phyloP scores from a whole-genome alignment of 1,140 invertebrate genomes.

The Drosophila cardini region DNA sequence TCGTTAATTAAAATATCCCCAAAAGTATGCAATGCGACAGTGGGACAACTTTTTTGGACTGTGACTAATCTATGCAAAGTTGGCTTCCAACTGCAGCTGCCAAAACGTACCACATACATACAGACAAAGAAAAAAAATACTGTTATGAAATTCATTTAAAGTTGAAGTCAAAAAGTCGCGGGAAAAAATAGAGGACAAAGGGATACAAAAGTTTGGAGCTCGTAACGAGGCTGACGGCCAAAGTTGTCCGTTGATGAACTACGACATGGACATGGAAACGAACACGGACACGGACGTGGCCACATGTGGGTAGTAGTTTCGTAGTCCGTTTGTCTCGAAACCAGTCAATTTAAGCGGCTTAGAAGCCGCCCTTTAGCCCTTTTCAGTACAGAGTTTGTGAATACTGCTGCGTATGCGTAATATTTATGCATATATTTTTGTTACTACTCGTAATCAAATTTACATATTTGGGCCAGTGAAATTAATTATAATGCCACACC shows the following conservation, averaged over 20 bases:
- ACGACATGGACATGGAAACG: constrained; percentile 24
- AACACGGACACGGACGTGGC: constrained; percentile 36
- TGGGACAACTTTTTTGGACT: constrained; percentile 32
- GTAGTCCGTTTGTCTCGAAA: constrained; percentile 30
- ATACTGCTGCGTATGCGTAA: constrained; percentile 67
- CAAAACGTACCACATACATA: constrained; percentile 1
- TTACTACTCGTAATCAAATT: constrained; percentile 71
- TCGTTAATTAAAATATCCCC: constrained; percentile 61
- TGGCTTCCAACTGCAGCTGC: constrained; percentile 29
- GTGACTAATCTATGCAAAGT: constrained; percentile 65
- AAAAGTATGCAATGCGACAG: constrained; percentile 45
- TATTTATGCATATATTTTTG: constrained; percentile 69
- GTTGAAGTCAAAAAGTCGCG: constrained; percentile 72
- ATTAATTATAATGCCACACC: constrained; percentile 75
- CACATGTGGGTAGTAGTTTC: constrained; percentile 53
- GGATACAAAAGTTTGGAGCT: constrained; percentile 58
- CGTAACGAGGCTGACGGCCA: constrained; percentile 57
- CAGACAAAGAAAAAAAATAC: constrained; percentile 36
- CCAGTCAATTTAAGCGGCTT: constrained; percentile 77
- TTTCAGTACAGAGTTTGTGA: constrained; percentile 22
- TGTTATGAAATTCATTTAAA: constrained; percentile 75
- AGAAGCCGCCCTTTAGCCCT: constrained; percentile 41
- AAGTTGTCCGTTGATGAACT: constrained; percentile 77
- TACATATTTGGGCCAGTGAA: constrained; percentile 76
- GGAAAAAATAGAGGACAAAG: constrained; percentile 34